Evolutionary conservation across 2,797 vertebrate species (phyloP).

Genomic region (Diplodus puntazzo): DNA sequence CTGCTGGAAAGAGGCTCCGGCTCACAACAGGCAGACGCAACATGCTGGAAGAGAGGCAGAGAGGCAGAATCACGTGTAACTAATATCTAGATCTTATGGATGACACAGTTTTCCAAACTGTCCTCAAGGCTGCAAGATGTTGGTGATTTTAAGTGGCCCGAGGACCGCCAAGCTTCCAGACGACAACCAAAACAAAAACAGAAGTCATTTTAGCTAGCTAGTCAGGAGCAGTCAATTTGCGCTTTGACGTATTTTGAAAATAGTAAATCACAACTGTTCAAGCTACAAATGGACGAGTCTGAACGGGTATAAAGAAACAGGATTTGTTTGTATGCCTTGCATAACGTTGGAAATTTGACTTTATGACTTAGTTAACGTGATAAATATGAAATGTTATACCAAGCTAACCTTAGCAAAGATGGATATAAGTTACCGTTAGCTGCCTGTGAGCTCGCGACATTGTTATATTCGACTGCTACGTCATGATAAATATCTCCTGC

Average conservation of each 20-base stretch:
- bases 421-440: background rate
- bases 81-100: background rate
- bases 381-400: background rate
- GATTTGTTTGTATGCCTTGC: no score
- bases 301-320: background rate
- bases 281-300: background rate
- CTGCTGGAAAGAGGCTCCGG: slow-evolving; percentile 79
- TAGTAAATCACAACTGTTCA: background rate
- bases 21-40: slow-evolving; percentile 84
- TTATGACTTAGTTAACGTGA: background rate
- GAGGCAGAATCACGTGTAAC: slow-evolving; percentile 1
- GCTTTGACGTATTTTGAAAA: background rate
- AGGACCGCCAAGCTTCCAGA: background rate
- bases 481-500: background rate
- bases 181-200: slow-evolving; percentile 43
- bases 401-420: background rate
- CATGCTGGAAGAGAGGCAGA: slow-evolving; percentile 82
- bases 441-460: background rate
- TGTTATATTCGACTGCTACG: no score
- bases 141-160: background rate
- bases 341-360: background rate
- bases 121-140: background rate
- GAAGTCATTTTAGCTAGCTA: background rate
- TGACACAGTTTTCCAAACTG: background rate
- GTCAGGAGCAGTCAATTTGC: no score